A percentile compares a stretch with the other conserved stretches of the same genome.
Conservation (phyloP, 2,888 invertebrate species). For the Catocala fraxini region DNA sequence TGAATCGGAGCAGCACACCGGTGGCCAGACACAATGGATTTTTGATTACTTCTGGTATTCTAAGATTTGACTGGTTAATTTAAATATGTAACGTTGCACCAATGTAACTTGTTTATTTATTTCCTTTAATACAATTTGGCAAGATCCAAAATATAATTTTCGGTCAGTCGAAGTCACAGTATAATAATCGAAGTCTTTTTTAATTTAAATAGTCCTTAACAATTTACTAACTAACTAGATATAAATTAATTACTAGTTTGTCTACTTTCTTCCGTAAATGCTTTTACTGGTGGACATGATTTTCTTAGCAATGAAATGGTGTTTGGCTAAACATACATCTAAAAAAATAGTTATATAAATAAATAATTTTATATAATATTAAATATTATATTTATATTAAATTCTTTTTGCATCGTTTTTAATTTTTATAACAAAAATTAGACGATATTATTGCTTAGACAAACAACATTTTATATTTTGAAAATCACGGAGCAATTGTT, state of each 20-base stretch:
- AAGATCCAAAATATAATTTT: constrained; percentile 69
- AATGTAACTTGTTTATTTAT: constrained; percentile 33
- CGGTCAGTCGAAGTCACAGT: constrained; percentile 67
- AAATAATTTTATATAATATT: background rate
- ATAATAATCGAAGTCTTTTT: constrained; percentile 60
- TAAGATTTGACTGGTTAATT: too few species aligned
- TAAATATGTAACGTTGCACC: constrained; percentile 10
- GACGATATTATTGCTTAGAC: constrained; percentile 9
- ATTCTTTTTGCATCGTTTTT: constrained; percentile 23
- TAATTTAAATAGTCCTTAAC: constrained; percentile 48
- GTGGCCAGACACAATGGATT: too few species aligned
- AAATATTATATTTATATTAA: background rate
- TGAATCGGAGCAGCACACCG: too few species aligned
- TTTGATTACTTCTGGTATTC: too few species aligned
- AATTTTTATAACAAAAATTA: constrained; percentile 17
- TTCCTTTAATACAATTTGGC: constrained; percentile 63
- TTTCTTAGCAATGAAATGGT: constrained; percentile 2
- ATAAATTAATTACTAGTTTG: constrained; percentile 46
- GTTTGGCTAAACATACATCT: constrained; percentile 14
- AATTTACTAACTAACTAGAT: constrained; percentile 44
- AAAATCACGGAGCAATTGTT: background rate
- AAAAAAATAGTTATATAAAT: constrained; percentile 5
- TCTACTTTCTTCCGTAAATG: constrained; percentile 40
- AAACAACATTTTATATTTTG: constrained; percentile 15
- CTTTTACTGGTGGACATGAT: constrained; percentile 26